Base-by-base conservation (phyloP, 2,113 vertebrate species). In the Aphyosemion australe region DNA sequence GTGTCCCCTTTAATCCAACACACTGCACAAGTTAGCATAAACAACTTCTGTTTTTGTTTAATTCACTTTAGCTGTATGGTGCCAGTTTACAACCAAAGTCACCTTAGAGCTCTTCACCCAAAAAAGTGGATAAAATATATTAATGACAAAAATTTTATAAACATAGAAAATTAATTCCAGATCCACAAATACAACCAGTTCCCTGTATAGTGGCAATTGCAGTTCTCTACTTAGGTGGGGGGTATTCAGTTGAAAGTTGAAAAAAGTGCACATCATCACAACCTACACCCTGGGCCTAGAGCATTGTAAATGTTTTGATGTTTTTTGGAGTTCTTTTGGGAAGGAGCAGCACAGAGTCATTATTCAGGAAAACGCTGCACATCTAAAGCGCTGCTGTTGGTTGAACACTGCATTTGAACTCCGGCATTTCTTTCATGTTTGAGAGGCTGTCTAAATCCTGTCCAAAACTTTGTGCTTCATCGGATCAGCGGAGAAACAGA, bases 401-500 rank as follows among this genome's bases (percentile, higher is more conserved):
- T 18, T 74, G 21, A 49, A 26, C 19, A 10, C 26, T 50, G 52
- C 48, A 47, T 48, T 41, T 64, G 54, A 64, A 63, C 59, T 64
- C 15, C 6, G 16, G 34, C 26, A 32, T 50, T 49, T 66, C 62
- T 60, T 79, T 66, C 14, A 72, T 55, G 67, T 19, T 54, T 31
- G 20, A 55, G 42, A 32, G n/a, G 43, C 32, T 46, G 53, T 72
- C 58, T 34, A 19, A 55, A 60, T 45, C 53, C 69, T 59, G 49
- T 66, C 26, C 37, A 52, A 48, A 72, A 34, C 61, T 58, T 58
- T 65, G 18, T 65, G 42, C 63, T 31, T 55, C 63, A 51, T 6
- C 37, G 39, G 32, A 62, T 62, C 60, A 65, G n/a, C 62, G 43
- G 26, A 65, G 63, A 66, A 55, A 15, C 53, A 45, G 56, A 67